Evolutionary conservation across 2,797 vertebrate genomes (phyloP), one percentile per base, ranked within the genome.

Genomic region (Peromyscus melanophrys): DNA sequence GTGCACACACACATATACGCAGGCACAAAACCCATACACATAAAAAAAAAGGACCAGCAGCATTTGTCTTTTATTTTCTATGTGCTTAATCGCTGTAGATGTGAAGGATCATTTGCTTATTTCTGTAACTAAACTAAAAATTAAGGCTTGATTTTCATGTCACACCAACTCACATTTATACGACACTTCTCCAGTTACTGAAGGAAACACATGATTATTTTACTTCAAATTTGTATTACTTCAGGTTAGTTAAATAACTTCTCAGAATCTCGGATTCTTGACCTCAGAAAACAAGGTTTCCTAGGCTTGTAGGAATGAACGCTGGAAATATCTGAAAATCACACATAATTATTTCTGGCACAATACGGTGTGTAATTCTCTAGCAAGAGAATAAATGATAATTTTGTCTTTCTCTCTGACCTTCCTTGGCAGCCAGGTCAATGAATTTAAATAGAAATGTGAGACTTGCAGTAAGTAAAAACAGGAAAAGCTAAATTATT

Each of bases 231-330:
- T 61, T 75, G 7, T 19, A 92, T 92, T 88, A 63, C 27, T 40
- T 75, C 88, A 27, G 9, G 1, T 82, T 92, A 92, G 9, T 82
- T 81, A 80, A 88, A 85, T 89, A 87, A 84, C 40, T 81, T 94
- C 25, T 93, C 87, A 90, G 63, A 96, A 27, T n/a, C 69, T 88
- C 88, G 21, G 17, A 80, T 89, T 91, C 43, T 89, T 90, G 40
- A 65, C 59, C 25, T 77, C 65, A n/a, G 34, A 9, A 87, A 96
- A 91, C 49, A 34, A 29, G 8, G 11, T 34, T 97, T 77, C 27
- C 21, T 43, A 78, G 34, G 16, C 12, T 97, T 59, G 5, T 80
- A 7, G 96, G 23, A 91, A 84, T 85, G n/a, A 59, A 61, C n/a
- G 49, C 52, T 78, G 11, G 92, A 93, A 90, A 27, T 29, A 75